phyloP scores from a whole-genome alignment of 2,888 invertebrate genomes.

The Ennomos erosarius region DNA sequence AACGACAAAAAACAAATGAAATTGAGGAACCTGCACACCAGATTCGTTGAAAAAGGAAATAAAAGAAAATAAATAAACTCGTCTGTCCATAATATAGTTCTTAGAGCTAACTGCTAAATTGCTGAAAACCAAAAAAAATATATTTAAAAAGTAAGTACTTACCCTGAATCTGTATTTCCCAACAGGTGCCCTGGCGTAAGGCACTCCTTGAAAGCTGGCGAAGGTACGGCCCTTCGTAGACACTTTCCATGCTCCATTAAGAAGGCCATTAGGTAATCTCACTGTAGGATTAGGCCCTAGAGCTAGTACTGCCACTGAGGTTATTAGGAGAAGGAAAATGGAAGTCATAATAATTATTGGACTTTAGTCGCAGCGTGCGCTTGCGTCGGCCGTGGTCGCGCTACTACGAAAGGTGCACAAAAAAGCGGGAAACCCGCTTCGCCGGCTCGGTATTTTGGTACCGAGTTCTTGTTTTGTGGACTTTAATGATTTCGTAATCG shows the following conservation, averaged over 20 bases:
- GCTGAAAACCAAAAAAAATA: neutral
- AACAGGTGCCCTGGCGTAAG: constrained; percentile 88
- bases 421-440: too few relatives aligned
- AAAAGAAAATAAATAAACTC: too few relatives aligned
- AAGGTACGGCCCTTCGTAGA: constrained; percentile 73
- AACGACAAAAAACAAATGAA: too few relatives aligned
- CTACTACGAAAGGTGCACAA: constrained; percentile 13
- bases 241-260: constrained; percentile 71
- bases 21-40: too few relatives aligned
- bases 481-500: too few relatives aligned
- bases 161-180: constrained; percentile 87
- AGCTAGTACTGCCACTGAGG: constrained; percentile 45
- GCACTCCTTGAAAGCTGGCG: constrained; percentile 87
- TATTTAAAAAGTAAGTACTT: constrained; percentile 41
- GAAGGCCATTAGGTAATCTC: constrained; percentile 62
- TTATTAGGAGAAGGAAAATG: constrained; percentile 51
- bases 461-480: too few relatives aligned
- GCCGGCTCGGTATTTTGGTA: too few relatives aligned
- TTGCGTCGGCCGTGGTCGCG: constrained; percentile 34
- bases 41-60: too few relatives aligned
- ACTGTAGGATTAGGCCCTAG: constrained; percentile 65
- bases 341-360: constrained; percentile 49
- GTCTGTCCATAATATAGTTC: too few relatives aligned
- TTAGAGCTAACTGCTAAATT: too few relatives aligned
- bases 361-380: constrained; percentile 44